A percentile compares a stretch with the other conserved stretches of the same genome.
These are phyloP conservation scores for Urocyon cinereoargenteus DNA, from an alignment of 2,797 vertebrate genomes.

Conservation along the genomic window DNA sequence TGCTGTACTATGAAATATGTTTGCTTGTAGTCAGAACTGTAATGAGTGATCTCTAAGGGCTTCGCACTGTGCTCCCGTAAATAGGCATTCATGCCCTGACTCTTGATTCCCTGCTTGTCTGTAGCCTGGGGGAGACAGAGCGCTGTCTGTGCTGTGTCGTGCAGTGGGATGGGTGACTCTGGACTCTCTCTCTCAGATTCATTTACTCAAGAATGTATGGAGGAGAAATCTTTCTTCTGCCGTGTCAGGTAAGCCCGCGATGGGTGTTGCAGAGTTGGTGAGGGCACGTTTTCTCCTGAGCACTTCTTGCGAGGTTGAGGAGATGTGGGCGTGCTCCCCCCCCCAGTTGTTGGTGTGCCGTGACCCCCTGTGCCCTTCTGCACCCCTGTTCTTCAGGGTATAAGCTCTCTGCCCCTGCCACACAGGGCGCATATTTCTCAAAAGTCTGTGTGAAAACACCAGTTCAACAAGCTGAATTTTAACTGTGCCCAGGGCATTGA, in stretches of 20 bases:
- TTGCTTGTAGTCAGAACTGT: fast-evolving
- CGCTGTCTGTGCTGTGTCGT: fast-evolving
- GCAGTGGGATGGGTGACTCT: fast-evolving
- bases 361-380: not conserved
- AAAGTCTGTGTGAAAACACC: not conserved
- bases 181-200: slow-evolving; percentile 81
- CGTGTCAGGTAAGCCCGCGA: slow-evolving; percentile 93
- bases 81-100: fast-evolving
- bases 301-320: fast-evolving
- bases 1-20: fast-evolving
- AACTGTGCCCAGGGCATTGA: fast-evolving
- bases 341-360: not conserved
- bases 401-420: not conserved
- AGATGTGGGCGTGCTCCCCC: fast-evolving
- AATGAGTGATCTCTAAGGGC: fast-evolving
- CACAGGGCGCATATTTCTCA: fast-evolving
- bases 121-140: fast-evolving
- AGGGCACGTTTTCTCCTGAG: fast-evolving
- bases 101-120: not conserved
- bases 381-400: not conserved
- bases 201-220: slow-evolving; percentile 90
- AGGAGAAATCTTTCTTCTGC: slow-evolving; percentile 99
- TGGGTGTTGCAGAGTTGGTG: not conserved
- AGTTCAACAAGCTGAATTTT: fast-evolving
- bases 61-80: fast-evolving